Evolutionary conservation across 2,113 vertebrate species (phyloP).

Genomic region (Oreochromis aureus): DNA sequence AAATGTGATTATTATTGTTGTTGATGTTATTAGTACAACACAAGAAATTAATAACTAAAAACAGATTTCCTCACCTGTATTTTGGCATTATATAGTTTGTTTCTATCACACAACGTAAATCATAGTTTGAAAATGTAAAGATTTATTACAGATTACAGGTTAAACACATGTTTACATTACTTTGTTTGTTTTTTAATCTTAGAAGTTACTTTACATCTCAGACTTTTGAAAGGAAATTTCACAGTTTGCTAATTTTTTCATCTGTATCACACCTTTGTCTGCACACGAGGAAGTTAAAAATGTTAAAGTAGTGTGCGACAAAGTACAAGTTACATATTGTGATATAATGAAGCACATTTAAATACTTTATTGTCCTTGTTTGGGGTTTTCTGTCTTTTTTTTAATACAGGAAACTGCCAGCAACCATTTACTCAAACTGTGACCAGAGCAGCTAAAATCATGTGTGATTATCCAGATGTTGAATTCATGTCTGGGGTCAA

Average conservation of each 20-base stretch:
- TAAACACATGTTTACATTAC: too few relatives aligned
- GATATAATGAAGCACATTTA: not conserved
- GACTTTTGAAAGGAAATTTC: not conserved
- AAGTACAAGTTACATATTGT: not conserved
- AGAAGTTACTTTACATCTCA: too few relatives aligned
- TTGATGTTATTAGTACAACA: not conserved
- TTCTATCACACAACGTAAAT: not conserved
- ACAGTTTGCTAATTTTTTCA: accelerated
- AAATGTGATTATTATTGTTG: not conserved
- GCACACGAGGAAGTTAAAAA: not conserved
- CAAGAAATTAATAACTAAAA: not conserved
- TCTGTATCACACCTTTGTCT: not conserved
- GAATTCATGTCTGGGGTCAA: too few relatives aligned
- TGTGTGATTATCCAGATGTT: not conserved
- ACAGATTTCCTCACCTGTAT: not conserved
- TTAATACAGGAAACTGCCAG: too few relatives aligned
- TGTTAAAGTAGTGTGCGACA: not conserved
- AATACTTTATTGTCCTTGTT: not conserved
- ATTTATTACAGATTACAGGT: too few relatives aligned
- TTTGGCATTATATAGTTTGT: not conserved
- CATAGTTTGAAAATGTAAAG: not conserved
- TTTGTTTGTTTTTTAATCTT: too few relatives aligned
- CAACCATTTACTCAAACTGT: not conserved
- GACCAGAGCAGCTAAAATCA: not conserved
- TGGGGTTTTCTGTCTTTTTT: not conserved